These are phyloP conservation scores for Alligator sinensis DNA, from an alignment of 2,113 vertebrate genomes.

Conservation along the genomic window DNA sequence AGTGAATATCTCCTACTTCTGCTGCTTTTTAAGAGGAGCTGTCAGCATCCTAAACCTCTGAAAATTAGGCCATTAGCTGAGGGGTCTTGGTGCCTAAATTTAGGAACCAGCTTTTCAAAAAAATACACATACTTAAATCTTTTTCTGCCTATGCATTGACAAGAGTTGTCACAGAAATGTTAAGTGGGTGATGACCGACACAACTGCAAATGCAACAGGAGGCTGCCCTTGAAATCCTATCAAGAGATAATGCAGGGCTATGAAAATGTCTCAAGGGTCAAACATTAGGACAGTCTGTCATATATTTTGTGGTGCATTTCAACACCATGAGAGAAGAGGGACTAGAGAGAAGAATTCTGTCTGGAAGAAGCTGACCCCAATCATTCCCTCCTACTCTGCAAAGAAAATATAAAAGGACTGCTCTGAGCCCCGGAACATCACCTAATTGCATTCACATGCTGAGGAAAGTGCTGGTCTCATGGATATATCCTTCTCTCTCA, in stretches of 20 bases:
- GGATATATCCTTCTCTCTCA: neutral
- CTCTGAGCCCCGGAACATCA: neutral
- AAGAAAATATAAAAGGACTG: neutral
- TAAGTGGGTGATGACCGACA: neutral
- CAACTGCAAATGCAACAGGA: neutral
- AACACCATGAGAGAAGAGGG: neutral
- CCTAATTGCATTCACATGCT: neutral
- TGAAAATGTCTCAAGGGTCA: neutral
- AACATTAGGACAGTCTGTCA: neutral
- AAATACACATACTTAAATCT: neutral
- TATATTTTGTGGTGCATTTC: neutral
- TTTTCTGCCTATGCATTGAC: neutral
- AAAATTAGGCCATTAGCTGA: too few relatives aligned
- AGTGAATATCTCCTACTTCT: too few relatives aligned
- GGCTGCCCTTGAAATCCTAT: neutral
- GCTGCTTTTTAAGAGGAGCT: too few relatives aligned
- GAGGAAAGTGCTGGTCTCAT: neutral
- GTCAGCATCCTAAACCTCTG: too few relatives aligned
- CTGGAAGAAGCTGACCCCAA: neutral
- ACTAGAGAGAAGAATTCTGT: neutral
- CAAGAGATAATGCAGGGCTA: neutral
- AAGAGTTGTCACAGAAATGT: neutral
- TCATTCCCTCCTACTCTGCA: neutral
- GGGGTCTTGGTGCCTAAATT: too few relatives aligned
- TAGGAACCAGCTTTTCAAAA: neutral